phyloP scores from a whole-genome alignment of 2,113 vertebrate genomes.

The Bambusicola thoracicus region DNA sequence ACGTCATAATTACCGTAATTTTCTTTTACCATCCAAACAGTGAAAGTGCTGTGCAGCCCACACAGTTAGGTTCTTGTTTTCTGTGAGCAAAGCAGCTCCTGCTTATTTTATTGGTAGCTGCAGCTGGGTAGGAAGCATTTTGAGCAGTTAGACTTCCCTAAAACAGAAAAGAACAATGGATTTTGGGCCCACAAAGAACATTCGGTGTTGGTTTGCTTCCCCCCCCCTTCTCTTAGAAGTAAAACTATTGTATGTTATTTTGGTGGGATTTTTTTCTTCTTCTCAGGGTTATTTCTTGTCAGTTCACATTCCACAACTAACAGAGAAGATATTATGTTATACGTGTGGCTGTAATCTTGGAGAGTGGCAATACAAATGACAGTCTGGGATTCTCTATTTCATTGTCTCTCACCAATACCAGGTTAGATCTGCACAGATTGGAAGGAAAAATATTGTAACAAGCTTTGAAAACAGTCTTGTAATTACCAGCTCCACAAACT shows the following conservation, averaged over 20 bases:
- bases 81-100: neutral
- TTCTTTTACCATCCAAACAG: slow-evolving; percentile 33
- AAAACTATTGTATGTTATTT: neutral
- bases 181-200: neutral
- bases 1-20: slow-evolving; percentile 14
- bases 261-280: neutral
- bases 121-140: neutral
- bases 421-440: neutral
- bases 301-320: slow-evolving; percentile 17
- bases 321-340: slow-evolving; percentile 50
- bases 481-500: neutral
- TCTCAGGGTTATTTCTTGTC: slow-evolving; percentile 32
- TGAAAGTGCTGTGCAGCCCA: slow-evolving; percentile 12
- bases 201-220: fast-evolving
- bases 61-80: neutral
- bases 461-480: neutral
- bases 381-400: neutral
- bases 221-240: neutral
- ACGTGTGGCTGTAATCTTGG: slow-evolving; percentile 17
- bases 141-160: neutral
- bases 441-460: neutral
- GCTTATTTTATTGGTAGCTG: neutral
- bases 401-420: neutral
- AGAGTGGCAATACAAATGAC: neutral
- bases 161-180: neutral